phyloP scores from a whole-genome alignment of 2,797 vertebrate species.

The Orestias chungarensis region DNA sequence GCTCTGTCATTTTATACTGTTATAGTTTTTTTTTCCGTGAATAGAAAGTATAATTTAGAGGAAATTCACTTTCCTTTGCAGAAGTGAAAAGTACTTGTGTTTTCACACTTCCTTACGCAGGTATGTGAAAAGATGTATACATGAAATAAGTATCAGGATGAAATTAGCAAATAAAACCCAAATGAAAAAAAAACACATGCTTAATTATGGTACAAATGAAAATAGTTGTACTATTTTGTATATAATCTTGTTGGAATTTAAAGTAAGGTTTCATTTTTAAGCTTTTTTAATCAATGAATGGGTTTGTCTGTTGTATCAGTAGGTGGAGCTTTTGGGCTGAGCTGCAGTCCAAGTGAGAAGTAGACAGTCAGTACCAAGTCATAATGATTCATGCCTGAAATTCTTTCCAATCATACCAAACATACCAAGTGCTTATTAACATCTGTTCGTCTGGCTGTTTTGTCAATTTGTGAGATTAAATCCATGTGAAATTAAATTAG shows the following conservation, averaged over 20 bases:
- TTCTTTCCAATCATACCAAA: constrained; percentile 24
- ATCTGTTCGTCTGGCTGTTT: background rate
- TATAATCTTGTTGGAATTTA: background rate
- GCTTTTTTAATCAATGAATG: background rate
- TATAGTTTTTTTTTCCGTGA: background rate
- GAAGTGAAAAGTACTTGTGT: constrained; percentile 6
- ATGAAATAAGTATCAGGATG: too few relatives aligned
- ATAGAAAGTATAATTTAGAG: background rate
- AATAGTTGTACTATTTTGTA: background rate
- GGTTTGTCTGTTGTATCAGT: background rate
- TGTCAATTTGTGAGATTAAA: background rate
- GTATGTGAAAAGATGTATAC: background rate
- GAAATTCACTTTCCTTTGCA: background rate
- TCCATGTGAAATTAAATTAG: background rate
- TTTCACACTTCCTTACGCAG: constrained; percentile 10
- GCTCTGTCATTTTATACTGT: too few relatives aligned
- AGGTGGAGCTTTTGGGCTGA: constrained; percentile 10
- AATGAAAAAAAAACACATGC: background rate
- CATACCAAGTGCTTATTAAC: constrained; percentile 14
- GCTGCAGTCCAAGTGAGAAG: background rate
- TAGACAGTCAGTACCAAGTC: constrained; percentile 16
- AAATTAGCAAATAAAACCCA: too few relatives aligned
- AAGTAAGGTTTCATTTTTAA: background rate
- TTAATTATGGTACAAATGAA: background rate
- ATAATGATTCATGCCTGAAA: constrained; percentile 36